These are phyloP conservation scores for Paraescarpia echinospica DNA, from an alignment of 1,140 invertebrate species.

Conservation along the genomic window DNA sequence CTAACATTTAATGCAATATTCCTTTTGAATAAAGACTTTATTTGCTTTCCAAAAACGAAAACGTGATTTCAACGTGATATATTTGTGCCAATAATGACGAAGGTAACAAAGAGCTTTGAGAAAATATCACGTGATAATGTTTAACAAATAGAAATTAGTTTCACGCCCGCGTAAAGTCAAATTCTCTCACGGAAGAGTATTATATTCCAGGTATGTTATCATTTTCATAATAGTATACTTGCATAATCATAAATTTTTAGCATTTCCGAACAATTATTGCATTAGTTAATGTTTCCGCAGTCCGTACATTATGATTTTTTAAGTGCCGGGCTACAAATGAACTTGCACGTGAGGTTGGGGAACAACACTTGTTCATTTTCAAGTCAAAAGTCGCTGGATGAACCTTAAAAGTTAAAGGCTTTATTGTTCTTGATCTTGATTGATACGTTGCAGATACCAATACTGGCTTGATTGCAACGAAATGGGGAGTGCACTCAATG, in stretches of 20 bases:
- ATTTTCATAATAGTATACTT: neutral
- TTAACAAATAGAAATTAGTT: constrained; percentile 1
- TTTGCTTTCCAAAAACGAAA: neutral
- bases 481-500: too few species aligned
- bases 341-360: neutral
- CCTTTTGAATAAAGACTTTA: neutral
- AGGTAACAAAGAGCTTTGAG: neutral
- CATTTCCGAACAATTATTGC: neutral
- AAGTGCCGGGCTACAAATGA: neutral
- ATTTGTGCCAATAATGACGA: neutral
- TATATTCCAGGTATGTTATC: neutral
- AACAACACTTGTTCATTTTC: neutral
- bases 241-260: neutral
- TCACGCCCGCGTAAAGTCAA: constrained; percentile 3
- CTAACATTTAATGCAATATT: neutral
- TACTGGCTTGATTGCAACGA: too few species aligned
- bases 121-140: neutral
- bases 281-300: neutral
- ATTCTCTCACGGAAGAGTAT: neutral
- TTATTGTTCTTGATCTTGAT: too few species aligned
- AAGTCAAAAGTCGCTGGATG: neutral
- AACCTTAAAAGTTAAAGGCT: too few species aligned
- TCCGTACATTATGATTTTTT: neutral
- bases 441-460: too few species aligned
- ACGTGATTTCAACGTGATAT: neutral